A percentile compares a stretch with the other conserved stretches of the same genome.
Evolutionary conservation across 2,797 vertebrate species (phyloP).

Genomic region (Sebastes diploproa): DNA sequence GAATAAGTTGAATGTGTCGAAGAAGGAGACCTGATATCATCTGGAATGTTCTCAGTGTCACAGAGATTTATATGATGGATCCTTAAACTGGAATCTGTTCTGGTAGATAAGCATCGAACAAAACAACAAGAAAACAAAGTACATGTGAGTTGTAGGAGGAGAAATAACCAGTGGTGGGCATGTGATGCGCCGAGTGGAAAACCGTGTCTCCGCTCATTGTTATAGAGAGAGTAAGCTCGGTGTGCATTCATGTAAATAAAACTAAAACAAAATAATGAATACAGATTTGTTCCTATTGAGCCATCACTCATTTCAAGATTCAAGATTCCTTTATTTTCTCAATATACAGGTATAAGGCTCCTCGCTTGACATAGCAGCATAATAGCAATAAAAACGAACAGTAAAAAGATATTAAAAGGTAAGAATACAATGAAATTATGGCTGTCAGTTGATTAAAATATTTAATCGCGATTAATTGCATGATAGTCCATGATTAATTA

Average conservation of each 20-base stretch:
- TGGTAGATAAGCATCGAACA: conserved; percentile 19
- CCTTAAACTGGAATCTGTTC: conserved; percentile 44
- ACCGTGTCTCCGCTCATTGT: background rate
- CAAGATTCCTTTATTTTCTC: too few species aligned
- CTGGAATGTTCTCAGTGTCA: conserved; percentile 71
- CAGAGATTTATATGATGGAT: conserved; percentile 27
- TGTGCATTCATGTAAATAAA: background rate
- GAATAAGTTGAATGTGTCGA: background rate
- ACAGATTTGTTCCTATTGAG: background rate
- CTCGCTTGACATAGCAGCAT: too few species aligned
- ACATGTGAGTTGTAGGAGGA: background rate
- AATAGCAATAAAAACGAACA: too few species aligned
- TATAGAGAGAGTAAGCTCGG: background rate
- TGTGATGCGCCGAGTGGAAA: background rate
- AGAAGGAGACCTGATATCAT: conserved; percentile 56
- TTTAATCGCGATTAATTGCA: too few species aligned
- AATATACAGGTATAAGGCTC: too few species aligned
- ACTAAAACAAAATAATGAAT: background rate
- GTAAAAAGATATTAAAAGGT: too few species aligned
- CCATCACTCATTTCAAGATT: background rate
- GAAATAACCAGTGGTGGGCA: background rate
- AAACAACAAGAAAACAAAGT: background rate
- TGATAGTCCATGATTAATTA: too few species aligned
- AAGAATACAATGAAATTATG: too few species aligned
- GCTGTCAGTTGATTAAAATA: too few species aligned